A percentile compares a stretch with the other conserved stretches of the same genome.
Evolutionary conservation across 2,888 invertebrate species (phyloP).

Genomic region (Drosophila nigricruria): DNA sequence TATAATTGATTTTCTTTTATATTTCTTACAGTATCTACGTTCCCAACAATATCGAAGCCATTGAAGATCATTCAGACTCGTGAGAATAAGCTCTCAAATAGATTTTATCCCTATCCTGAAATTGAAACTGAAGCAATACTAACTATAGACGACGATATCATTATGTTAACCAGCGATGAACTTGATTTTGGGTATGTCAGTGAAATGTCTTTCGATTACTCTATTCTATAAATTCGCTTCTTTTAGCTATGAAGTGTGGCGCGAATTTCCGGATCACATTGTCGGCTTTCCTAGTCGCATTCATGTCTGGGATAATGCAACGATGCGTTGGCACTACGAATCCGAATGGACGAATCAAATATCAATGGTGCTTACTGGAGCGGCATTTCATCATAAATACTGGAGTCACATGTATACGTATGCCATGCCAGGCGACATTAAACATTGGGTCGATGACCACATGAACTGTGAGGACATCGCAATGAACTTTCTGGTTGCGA

Average conservation of each 20-base stretch:
- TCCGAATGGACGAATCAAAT: slow-evolving; percentile 99
- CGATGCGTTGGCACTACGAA: slow-evolving; percentile 95
- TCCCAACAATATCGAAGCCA: slow-evolving; percentile 95
- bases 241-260: slow-evolving; percentile 93
- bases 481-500: slow-evolving; percentile 98
- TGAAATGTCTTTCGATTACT: too few relatives aligned
- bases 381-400: slow-evolving; percentile 98
- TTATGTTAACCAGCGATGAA: slow-evolving; percentile 98
- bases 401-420: slow-evolving; percentile 98
- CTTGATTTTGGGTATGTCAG: slow-evolving; percentile 95
- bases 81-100: slow-evolving; percentile 96
- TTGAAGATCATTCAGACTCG: slow-evolving; percentile 95
- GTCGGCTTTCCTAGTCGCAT: slow-evolving; percentile 98
- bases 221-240: background rate
- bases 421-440: slow-evolving; percentile 93
- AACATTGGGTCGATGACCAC: slow-evolving; percentile 95
- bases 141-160: slow-evolving; percentile 97
- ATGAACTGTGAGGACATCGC: slow-evolving; percentile 99
- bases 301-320: slow-evolving; percentile 96
- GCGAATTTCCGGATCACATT: slow-evolving; percentile 97
- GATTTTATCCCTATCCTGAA: slow-evolving; percentile 97
- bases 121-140: slow-evolving; percentile 98
- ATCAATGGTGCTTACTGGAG: slow-evolving; percentile 98
- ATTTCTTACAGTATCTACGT: slow-evolving; percentile 89
- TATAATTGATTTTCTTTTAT: background rate